Evolutionary conservation across 2,113 vertebrate genomes (phyloP), one percentile per base, ranked within the genome.

Genomic region (Psittacula cyanocephala): DNA sequence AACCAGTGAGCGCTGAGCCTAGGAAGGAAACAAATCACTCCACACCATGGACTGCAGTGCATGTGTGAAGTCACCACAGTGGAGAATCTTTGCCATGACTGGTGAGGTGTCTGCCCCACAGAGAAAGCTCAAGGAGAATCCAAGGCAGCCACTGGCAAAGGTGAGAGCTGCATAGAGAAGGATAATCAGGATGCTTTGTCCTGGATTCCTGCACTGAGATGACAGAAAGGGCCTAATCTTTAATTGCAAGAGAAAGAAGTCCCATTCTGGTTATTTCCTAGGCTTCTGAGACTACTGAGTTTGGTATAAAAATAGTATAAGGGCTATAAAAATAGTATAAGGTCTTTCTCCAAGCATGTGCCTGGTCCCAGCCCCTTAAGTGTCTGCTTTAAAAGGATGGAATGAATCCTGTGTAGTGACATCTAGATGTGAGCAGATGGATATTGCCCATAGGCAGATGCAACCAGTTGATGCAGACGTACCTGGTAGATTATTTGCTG

Each of bases 381-480:
- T 5, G 8, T 43, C 80, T 86, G 29, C 49, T 83, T 39, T 31
- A 70, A 81, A 90, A 88, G 50, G 41, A 37, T n/a, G 64, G 55
- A 68, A 74, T 88, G 46, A 80, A 28, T 86, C 41, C 46, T 13
- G 25, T 33, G n/a, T 23, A 19, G 17, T 39, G 53, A 55, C 43
- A 17, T 23, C 7, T 8, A 65, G 86, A 67, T 75, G 71, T 0
- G 4, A 88, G 85, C 52, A 88, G 68, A 83, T 86, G 68, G 89
- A n/a, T 89, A 8, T n/a, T 67, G 88, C 76, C 85, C 44, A 13
- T 22, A 18, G 85, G 68, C 93, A 83, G 68, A 44, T n/a, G 43
- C 67, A 67, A 77, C 46, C 60, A 50, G 81, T 93, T 78, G 75
- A 39, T 90, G 60, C 37, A 75, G 76, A 39, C 31, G 72, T 70